Evolutionary conservation across 2,888 invertebrate genomes (phyloP).

Genomic region (Melinaea menophilus): DNA sequence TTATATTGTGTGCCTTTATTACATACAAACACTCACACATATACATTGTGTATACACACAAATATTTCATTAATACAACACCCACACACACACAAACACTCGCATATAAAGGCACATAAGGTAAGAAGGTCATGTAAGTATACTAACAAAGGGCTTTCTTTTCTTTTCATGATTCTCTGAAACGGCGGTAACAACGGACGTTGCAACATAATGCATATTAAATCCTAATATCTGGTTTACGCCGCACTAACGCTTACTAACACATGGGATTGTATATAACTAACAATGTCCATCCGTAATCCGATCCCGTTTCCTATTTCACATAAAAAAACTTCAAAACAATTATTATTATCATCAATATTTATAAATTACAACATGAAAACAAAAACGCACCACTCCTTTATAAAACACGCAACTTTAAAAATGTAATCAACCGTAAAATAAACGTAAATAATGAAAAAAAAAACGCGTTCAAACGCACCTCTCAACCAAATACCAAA

Average conservation of each 20-base stretch:
- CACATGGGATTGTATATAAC: conserved; percentile 33
- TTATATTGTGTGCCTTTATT: conserved; percentile 5
- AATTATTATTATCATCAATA: too few species aligned
- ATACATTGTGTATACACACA: too few species aligned
- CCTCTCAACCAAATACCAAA: not conserved
- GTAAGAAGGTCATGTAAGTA: conserved; percentile 50
- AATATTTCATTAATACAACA: not conserved
- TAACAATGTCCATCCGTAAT: conserved; percentile 17
- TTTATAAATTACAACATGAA: not conserved
- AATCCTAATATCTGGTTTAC: conserved; percentile 74
- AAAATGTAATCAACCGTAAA: too few species aligned
- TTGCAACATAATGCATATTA: conserved; percentile 62
- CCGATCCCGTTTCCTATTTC: not conserved
- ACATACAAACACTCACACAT: too few species aligned
- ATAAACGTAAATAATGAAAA: too few species aligned
- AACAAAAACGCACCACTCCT: not conserved
- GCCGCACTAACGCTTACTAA: conserved; percentile 72
- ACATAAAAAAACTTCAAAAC: not conserved
- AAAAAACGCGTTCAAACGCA: not conserved
- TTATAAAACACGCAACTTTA: too few species aligned
- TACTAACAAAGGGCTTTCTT: conserved; percentile 76
- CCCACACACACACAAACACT: not conserved
- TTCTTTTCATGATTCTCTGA: conserved; percentile 78
- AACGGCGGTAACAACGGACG: conserved; percentile 59
- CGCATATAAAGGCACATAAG: not conserved